These are phyloP conservation scores for Procambarus clarkii DNA, from an alignment of 1,140 invertebrate genomes.

Conservation along the genomic window DNA sequence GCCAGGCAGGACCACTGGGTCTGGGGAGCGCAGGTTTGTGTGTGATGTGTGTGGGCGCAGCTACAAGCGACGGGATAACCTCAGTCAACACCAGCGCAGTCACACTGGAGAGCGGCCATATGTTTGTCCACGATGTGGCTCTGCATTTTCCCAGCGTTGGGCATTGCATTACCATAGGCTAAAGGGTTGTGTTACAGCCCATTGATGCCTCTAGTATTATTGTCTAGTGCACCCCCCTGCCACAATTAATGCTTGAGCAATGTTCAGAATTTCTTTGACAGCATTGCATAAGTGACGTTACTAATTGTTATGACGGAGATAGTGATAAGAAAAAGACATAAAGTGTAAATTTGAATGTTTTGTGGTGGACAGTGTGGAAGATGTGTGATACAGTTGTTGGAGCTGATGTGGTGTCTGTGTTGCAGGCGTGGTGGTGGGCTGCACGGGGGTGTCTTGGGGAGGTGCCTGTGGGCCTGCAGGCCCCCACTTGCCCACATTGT, in stretches of 20 bases:
- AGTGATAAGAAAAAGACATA: not conserved
- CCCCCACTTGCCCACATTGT: conserved; percentile 82
- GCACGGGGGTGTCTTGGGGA: conserved; percentile 38
- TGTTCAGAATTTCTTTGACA: conserved; percentile 2
- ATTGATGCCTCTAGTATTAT: conserved; percentile 26
- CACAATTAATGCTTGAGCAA: not conserved
- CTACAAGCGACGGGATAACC: conserved; percentile 74
- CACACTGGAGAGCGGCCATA: conserved; percentile 76
- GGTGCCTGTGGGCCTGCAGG: conserved; percentile 26
- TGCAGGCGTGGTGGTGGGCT: conserved; percentile 63
- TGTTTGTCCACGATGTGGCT: conserved; percentile 68
- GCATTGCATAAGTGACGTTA: not conserved
- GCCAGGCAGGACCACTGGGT: conserved; percentile 32
- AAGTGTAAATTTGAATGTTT: not conserved
- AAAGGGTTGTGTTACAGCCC: conserved; percentile 74
- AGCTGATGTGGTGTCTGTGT: conserved; percentile 59
- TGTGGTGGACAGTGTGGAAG: conserved; percentile 17
- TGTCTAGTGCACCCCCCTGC: not conserved
- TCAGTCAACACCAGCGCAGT: conserved; percentile 75
- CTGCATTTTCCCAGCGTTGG: conserved; percentile 69
- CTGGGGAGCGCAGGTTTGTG: conserved; percentile 73
- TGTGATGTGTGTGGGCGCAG: conserved; percentile 74
- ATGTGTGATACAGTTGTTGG: conserved; percentile 28
- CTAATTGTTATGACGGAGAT: not conserved
- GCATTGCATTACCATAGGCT: conserved; percentile 59